Conservation (phyloP, 1,140 invertebrate species). For the Neodiprion virginianus region DNA sequence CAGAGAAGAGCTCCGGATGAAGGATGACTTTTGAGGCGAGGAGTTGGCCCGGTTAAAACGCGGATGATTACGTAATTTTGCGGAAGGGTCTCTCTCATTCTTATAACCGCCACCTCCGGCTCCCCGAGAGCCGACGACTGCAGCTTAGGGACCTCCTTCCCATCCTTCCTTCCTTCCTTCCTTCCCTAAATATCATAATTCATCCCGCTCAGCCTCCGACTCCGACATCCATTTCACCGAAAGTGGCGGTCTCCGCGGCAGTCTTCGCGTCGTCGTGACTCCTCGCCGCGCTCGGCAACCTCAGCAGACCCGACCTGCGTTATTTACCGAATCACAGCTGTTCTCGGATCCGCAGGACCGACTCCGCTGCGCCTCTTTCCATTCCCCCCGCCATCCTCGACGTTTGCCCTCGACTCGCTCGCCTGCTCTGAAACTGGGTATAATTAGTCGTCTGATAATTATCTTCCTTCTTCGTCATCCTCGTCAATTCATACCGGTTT, state of each 20-base stretch:
- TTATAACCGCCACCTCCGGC: not conserved
- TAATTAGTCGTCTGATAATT: not conserved
- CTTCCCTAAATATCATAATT: slow-evolving; percentile 50
- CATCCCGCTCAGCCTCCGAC: slow-evolving; percentile 38
- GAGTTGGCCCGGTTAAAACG: slow-evolving; percentile 17
- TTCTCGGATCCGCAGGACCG: slow-evolving; percentile 34
- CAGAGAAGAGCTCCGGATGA: not conserved
- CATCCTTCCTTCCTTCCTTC: slow-evolving; percentile 3
- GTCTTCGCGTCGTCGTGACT: not conserved
- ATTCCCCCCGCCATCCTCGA: slow-evolving; percentile 10
- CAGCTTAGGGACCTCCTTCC: slow-evolving; percentile 35
- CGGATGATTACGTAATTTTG: slow-evolving; percentile 28
- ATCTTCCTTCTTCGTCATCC: too few relatives aligned
- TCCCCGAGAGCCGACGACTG: slow-evolving; percentile 29
- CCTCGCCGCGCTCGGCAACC: not conserved
- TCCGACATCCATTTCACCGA: slow-evolving; percentile 8
- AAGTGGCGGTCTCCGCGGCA: not conserved
- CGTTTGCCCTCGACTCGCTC: not conserved
- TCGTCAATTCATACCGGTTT: too few relatives aligned
- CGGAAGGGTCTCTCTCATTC: not conserved
- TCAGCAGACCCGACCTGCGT: slow-evolving; percentile 22
- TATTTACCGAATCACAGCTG: slow-evolving; percentile 58
- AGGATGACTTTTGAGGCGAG: not conserved
- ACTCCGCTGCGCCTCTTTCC: slow-evolving; percentile 26
- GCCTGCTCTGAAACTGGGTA: slow-evolving; percentile 8